A percentile compares a stretch with the other conserved stretches of the same genome.
Evolutionary conservation across 2,797 vertebrate genomes (phyloP).

Genomic region (Trematomus bernacchii): DNA sequence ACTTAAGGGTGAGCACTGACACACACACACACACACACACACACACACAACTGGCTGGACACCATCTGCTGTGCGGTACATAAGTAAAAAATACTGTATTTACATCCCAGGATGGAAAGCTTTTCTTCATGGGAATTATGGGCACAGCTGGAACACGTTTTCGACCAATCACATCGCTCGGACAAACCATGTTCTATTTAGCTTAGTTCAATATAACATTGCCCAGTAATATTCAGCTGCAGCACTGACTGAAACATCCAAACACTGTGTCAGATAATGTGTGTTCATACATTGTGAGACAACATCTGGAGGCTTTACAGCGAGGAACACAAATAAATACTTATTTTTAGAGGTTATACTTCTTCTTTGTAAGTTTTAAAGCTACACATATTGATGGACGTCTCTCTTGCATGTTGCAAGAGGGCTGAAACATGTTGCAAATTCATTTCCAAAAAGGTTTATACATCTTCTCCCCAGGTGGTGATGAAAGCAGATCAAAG

Average conservation of each 20-base stretch:
- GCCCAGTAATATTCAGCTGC: neutral
- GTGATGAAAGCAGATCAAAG: no score
- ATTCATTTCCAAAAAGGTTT: no score
- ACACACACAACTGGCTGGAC: constrained; percentile 53
- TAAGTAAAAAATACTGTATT: constrained; percentile 19
- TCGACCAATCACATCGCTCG: neutral
- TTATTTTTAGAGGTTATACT: no score
- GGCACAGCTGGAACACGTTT: constrained; percentile 18
- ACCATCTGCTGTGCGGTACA: constrained; percentile 49
- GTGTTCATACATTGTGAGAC: no score
- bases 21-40: constrained; percentile 11
- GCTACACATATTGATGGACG: no score
- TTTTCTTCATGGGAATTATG: constrained; percentile 17
- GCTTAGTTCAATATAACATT: neutral
- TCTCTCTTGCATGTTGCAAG: no score
- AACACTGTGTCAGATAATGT: neutral
- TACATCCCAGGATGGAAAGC: constrained; percentile 34
- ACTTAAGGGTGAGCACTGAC: no score
- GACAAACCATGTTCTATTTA: constrained; percentile 1
- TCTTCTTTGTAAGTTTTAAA: no score
- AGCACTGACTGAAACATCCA: neutral
- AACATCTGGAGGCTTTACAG: no score
- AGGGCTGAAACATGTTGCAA: no score
- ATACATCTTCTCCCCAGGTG: no score
- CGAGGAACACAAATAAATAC: no score